Percentiles rank a stretch among this genome's conserved stretches.
These are phyloP conservation scores for Anguilla obscura DNA, from an alignment of 2,797 vertebrate species.

Conservation along the genomic window DNA sequence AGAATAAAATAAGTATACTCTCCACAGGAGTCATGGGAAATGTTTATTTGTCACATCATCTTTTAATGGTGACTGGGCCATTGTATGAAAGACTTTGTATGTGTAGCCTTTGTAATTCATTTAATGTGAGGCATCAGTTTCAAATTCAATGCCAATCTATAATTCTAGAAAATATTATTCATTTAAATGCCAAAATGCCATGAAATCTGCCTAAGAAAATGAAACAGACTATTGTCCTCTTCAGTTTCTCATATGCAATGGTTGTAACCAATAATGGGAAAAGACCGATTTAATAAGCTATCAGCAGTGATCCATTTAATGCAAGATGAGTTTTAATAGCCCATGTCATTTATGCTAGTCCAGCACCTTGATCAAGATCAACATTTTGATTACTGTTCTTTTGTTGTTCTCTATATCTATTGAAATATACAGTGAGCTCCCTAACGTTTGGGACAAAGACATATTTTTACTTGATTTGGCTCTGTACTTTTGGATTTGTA, in stretches of 20 bases:
- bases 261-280: slow-evolving; percentile 1
- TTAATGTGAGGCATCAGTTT: background rate
- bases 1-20: background rate
- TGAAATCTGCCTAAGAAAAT: background rate
- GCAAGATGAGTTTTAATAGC: background rate
- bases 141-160: background rate
- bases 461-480: no score
- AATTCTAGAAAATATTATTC: background rate
- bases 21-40: background rate
- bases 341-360: background rate
- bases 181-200: background rate
- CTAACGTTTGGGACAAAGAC: no score
- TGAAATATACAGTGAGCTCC: background rate
- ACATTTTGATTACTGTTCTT: slow-evolving; percentile 3
- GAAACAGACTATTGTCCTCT: background rate
- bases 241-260: background rate
- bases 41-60: background rate
- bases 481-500: no score
- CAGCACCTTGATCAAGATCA: background rate
- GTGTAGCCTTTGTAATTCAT: background rate
- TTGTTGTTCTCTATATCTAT: slow-evolving; percentile 13
- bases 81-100: background rate
- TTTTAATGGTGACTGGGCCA: background rate
- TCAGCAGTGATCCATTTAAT: background rate
- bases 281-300: background rate